phyloP scores from a whole-genome alignment of 1,140 invertebrate genomes.

The Metaphire vulgaris region DNA sequence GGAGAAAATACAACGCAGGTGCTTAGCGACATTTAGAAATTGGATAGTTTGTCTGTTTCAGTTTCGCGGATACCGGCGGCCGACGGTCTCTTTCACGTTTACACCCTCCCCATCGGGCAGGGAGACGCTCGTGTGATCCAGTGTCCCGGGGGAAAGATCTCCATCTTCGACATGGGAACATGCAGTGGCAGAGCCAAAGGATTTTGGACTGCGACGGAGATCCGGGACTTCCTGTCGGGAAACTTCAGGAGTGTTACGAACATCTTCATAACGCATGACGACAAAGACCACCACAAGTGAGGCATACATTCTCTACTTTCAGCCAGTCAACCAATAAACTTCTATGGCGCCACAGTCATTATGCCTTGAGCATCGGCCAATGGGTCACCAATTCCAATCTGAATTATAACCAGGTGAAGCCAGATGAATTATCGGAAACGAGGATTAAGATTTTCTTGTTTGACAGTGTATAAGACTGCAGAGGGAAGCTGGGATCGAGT shows the following conservation, averaged over 20 bases:
- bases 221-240: neutral
- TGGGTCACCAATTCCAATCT: no score
- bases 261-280: slow-evolving; percentile 21
- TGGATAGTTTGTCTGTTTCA: neutral
- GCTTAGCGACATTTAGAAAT: neutral
- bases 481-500: no score
- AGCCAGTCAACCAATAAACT: no score
- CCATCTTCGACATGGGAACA: slow-evolving; percentile 14
- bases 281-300: slow-evolving; percentile 17
- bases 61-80: slow-evolving; percentile 1
- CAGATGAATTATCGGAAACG: no score
- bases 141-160: slow-evolving; percentile 14
- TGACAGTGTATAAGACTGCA: no score
- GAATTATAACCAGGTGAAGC: no score
- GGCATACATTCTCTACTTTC: neutral
- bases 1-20: no score
- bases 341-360: no score
- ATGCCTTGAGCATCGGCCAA: no score
- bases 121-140: slow-evolving; percentile 15
- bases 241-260: neutral
- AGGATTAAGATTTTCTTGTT: no score
- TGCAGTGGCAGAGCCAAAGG: neutral
- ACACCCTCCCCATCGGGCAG: slow-evolving; percentile 24
- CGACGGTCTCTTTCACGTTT: slow-evolving; percentile 17
- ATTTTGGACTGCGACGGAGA: neutral